Conservation (phyloP, 1,140 invertebrate species). For the Lasioglossum albipes region DNA sequence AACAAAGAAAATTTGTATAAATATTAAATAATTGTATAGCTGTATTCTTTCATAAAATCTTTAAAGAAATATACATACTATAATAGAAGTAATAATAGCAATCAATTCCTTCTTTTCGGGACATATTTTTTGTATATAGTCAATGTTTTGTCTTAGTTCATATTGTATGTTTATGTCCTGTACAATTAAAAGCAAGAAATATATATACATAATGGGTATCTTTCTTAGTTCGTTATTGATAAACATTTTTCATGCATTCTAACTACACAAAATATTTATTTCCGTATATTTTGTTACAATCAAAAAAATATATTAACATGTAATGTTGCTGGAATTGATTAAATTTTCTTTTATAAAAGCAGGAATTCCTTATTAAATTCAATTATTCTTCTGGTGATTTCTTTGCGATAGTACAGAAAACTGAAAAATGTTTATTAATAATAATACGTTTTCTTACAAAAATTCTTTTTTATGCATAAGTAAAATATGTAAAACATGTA, state of each 20-base stretch:
- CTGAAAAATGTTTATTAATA: conserved; percentile 58
- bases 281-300: conserved; percentile 28
- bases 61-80: conserved; percentile 43
- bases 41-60: background rate
- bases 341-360: conserved; percentile 5
- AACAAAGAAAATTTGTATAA: background rate
- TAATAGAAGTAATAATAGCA: conserved; percentile 48
- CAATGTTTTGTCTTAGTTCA: conserved; percentile 59
- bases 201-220: background rate
- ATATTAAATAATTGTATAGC: background rate
- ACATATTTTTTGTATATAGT: conserved; percentile 62
- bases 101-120: conserved; percentile 61
- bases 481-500: background rate
- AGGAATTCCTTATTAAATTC: conserved; percentile 33
- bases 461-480: background rate
- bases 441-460: conserved; percentile 6
- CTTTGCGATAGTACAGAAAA: conserved; percentile 49
- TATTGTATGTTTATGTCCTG: conserved; percentile 43
- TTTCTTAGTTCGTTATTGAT: conserved; percentile 13
- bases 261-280: conserved; percentile 33
- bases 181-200: conserved; percentile 8
- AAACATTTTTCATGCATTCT: conserved; percentile 39
- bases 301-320: background rate
- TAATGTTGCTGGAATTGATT: background rate
- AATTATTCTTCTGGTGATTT: conserved; percentile 36